A percentile compares a stretch with the other conserved stretches of the same genome.
phyloP scores from a whole-genome alignment of 2,797 vertebrate species.

The Gymnoscopelus braueri region DNA sequence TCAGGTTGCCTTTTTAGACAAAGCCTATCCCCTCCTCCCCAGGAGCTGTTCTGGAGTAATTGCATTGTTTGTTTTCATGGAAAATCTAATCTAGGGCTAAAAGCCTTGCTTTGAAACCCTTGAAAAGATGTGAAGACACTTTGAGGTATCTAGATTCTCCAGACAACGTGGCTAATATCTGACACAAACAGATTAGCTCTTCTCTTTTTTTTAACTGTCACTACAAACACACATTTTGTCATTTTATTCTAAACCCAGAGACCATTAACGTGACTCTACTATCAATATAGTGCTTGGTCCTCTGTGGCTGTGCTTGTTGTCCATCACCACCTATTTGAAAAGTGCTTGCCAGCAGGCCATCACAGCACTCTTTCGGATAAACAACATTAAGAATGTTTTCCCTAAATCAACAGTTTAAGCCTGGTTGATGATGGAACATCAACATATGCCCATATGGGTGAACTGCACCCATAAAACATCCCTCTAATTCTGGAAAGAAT shows the following conservation, averaged over 20 bases:
- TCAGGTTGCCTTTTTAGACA: constrained; percentile 8
- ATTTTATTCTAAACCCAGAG: neutral
- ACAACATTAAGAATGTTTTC: neutral
- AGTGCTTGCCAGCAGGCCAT: neutral
- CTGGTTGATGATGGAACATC: neutral
- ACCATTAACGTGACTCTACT: constrained; percentile 3
- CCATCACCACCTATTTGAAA: neutral
- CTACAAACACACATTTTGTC: neutral
- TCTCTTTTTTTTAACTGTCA: neutral
- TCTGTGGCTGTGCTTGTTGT: neutral
- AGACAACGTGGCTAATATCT: neutral
- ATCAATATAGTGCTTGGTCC: neutral
- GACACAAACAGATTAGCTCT: constrained; percentile 5
- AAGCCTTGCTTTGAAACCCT: constrained; percentile 8
- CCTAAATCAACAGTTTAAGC: neutral
- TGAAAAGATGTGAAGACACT: neutral
- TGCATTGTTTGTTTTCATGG: neutral
- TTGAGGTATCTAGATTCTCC: neutral
- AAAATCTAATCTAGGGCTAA: constrained; percentile 4
- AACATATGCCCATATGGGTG: neutral
- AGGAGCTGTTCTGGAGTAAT: neutral
- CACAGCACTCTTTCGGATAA: neutral
- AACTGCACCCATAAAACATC: neutral
- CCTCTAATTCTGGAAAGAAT: neutral
- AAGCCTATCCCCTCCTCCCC: neutral